Evolutionary conservation across 2,113 vertebrate genomes (phyloP).

Genomic region (Uria lomvia): DNA sequence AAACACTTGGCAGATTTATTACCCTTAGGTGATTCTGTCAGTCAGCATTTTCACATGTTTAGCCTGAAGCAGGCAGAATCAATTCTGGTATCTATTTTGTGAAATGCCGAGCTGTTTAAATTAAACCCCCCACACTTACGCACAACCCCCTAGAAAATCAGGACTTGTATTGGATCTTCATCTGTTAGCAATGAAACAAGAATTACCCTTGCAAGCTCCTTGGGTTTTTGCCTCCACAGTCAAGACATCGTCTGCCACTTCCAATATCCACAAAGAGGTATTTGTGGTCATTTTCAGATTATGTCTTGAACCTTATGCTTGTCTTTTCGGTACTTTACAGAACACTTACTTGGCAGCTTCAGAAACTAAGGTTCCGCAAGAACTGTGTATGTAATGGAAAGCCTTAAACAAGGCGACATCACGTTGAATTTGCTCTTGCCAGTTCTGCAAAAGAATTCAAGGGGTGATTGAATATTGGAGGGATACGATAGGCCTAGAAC

Average conservation of each 20-base stretch:
- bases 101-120: constrained; percentile 20
- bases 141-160: not conserved
- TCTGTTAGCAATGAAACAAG: not conserved
- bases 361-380: not conserved
- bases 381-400: not conserved
- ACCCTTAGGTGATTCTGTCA: constrained; percentile 74
- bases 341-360: not conserved
- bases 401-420: not conserved
- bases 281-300: constrained; percentile 6
- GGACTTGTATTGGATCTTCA: not conserved
- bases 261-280: not conserved
- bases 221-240: not conserved
- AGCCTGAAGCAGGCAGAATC: constrained; percentile 66
- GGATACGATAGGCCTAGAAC: rapidly evolving
- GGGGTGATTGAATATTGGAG: not conserved
- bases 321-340: not conserved
- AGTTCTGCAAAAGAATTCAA: not conserved
- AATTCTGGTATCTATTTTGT: constrained; percentile 63
- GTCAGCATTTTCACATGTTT: constrained; percentile 66
- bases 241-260: constrained; percentile 23
- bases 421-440: not conserved
- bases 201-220: constrained; percentile 55
- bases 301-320: not conserved
- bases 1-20: constrained; percentile 73
- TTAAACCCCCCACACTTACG: not conserved